phyloP scores from a whole-genome alignment of 1,140 invertebrate genomes.

The Mamestra configurata region DNA sequence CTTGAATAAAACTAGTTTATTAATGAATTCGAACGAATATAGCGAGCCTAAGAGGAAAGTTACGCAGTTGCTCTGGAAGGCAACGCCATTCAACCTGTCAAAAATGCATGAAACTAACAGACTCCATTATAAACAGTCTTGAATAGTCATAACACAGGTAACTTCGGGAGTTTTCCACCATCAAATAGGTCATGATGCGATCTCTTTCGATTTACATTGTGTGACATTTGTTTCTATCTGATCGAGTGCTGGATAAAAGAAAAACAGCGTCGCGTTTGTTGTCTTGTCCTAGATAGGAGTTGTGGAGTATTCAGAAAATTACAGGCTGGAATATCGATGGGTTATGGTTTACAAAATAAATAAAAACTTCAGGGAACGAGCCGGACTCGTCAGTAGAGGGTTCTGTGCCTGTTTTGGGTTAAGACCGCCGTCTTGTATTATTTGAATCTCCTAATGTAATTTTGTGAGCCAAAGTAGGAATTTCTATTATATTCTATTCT shows the following conservation, averaged over 20 bases:
- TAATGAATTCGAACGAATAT: too few species aligned
- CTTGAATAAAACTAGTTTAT: too few species aligned
- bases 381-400: too few species aligned
- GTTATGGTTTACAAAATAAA: too few species aligned
- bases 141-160: background rate
- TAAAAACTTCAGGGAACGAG: too few species aligned
- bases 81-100: background rate
- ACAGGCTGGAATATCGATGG: too few species aligned
- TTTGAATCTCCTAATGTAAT: too few species aligned
- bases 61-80: background rate
- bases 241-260: background rate
- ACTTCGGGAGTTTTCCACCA: background rate
- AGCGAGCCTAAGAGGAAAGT: background rate
- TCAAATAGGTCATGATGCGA: slow-evolving; percentile 1
- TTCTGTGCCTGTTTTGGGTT: too few species aligned
- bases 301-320: background rate
- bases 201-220: background rate
- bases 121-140: background rate
- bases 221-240: slow-evolving; percentile 5
- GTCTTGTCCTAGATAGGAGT: background rate
- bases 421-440: too few species aligned
- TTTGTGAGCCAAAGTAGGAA: too few species aligned
- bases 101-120: background rate
- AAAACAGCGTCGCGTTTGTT: background rate
- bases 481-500: too few species aligned